phyloP scores from a whole-genome alignment of 2,113 vertebrate genomes.

The Leiothrix lutea region DNA sequence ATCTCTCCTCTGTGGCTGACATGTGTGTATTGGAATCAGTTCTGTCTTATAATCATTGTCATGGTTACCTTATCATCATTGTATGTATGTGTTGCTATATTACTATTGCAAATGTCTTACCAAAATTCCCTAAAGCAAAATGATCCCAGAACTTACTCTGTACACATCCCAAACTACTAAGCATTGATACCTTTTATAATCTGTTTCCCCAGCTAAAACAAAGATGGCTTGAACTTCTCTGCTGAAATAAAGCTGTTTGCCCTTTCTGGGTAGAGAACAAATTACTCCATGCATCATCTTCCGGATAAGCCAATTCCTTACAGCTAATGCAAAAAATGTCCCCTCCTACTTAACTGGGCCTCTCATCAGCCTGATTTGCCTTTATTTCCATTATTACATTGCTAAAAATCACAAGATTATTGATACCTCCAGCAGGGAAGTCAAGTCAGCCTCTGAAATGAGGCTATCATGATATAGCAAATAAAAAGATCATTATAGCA shows the following conservation, averaged over 20 bases:
- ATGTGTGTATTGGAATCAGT: neutral
- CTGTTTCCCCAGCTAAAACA: neutral
- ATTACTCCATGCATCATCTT: neutral
- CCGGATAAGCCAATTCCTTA: neutral
- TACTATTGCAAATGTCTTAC: neutral
- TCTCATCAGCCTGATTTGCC: neutral
- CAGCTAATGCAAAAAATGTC: neutral
- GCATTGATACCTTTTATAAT: neutral
- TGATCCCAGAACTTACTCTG: neutral
- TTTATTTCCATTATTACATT: neutral
- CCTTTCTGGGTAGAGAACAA: neutral
- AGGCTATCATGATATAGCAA: neutral
- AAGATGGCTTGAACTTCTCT: neutral
- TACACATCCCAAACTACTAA: neutral
- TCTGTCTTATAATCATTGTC: constrained; percentile 24
- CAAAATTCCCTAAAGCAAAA: constrained; percentile 10
- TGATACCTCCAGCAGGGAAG: neutral
- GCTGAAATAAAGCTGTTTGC: neutral
- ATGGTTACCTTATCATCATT: constrained; percentile 47
- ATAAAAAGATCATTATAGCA: neutral
- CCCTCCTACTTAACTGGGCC: neutral
- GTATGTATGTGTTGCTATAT: neutral
- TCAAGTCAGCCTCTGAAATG: neutral
- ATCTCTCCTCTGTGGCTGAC: neutral
- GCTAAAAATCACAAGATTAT: neutral